Percentiles rank a stretch among this genome's conserved stretches.
Evolutionary conservation across 2,797 vertebrate genomes (phyloP).

Genomic region (Acipenser ruthenus): DNA sequence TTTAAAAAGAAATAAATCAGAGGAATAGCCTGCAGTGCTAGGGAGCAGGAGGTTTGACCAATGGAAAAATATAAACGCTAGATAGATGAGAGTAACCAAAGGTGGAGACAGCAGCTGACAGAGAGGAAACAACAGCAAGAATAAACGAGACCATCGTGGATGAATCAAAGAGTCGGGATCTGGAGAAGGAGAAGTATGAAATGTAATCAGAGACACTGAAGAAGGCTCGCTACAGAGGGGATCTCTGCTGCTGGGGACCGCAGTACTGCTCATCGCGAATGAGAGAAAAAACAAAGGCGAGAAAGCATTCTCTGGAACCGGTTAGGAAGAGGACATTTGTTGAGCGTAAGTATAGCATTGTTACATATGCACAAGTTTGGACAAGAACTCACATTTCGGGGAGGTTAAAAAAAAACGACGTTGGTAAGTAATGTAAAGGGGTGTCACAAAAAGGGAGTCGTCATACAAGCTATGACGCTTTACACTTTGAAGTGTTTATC

Average conservation of each 20-base stretch:
- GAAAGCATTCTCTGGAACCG: conserved; percentile 26
- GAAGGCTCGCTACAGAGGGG: background rate
- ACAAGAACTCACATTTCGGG: no score
- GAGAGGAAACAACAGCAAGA: background rate
- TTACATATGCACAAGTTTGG: no score
- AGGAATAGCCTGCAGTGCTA: background rate
- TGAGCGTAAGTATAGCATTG: conserved; percentile 15
- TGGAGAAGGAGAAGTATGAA: conserved; percentile 28
- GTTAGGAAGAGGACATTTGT: conserved; percentile 22
- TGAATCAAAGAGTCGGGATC: conserved; percentile 18
- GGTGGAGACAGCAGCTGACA: background rate
- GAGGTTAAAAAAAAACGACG: no score
- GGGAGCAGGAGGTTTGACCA: background rate
- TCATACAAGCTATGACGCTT: no score
- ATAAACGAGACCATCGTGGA: conserved; percentile 18
- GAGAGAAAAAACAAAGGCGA: conserved; percentile 25
- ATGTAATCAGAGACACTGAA: conserved; percentile 20
- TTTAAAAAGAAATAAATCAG: no score
- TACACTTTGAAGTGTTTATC: no score
- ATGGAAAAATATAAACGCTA: conserved; percentile 15
- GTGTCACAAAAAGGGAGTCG: no score
- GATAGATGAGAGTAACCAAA: conserved; percentile 11
- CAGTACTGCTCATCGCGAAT: conserved; percentile 25
- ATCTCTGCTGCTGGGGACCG: conserved; percentile 20
- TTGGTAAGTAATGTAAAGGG: no score